Evolutionary conservation across 2,888 invertebrate species (phyloP).

Genomic region (Drosophila meridiana): DNA sequence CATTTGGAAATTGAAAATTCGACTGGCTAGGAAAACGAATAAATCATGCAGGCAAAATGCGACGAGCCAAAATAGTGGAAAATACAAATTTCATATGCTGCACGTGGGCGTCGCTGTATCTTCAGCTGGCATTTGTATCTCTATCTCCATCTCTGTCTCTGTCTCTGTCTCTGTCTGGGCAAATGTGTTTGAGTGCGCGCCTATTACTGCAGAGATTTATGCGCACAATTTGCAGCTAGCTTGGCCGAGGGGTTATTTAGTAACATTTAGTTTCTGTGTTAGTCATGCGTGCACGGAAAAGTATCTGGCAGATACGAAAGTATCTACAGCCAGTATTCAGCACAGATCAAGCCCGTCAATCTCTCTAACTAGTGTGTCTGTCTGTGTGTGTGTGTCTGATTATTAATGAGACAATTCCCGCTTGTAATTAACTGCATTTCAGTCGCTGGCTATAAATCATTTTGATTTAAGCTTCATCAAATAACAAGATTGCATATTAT

Average conservation of each 20-base stretch:
- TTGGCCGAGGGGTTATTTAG: conserved; percentile 30
- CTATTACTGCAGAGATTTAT: conserved; percentile 71
- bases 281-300: conserved; percentile 45
- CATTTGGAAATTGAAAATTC: conserved; percentile 1
- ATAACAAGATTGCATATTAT: conserved; percentile 73
- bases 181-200: conserved; percentile 29
- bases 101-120: conserved; percentile 5
- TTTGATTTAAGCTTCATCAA: conserved; percentile 77
- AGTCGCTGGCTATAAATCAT: conserved; percentile 64
- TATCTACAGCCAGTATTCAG: conserved; percentile 14
- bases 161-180: conserved; percentile 7
- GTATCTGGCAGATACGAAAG: conserved; percentile 15
- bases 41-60: conserved; percentile 50
- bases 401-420: conserved; percentile 73
- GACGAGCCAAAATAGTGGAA: conserved; percentile 27
- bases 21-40: conserved; percentile 45
- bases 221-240: conserved; percentile 60
- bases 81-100: conserved; percentile 31
- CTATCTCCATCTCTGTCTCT: conserved; percentile 4
- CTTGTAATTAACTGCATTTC: conserved; percentile 71
- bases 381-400: conserved; percentile 17
- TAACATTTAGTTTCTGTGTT: conserved; percentile 46
- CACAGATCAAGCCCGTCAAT: conserved; percentile 48
- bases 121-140: neutral
- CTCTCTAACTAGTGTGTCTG: neutral